These are phyloP conservation scores for Cataglyphis albicans DNA, from an alignment of 2,888 invertebrate genomes.

Conservation along the genomic window DNA sequence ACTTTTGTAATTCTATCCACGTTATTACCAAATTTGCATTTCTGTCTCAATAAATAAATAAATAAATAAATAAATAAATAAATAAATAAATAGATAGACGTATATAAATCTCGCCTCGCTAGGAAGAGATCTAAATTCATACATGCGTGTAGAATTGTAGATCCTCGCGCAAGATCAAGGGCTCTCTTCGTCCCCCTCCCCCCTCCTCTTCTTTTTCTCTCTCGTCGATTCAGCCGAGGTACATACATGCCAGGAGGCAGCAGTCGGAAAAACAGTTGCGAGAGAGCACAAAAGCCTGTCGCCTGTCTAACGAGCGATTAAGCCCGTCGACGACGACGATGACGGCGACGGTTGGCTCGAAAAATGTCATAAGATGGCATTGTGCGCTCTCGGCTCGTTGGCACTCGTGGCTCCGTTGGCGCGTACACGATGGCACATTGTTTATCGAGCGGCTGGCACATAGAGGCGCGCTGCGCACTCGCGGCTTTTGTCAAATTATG, in stretches of 20 bases:
- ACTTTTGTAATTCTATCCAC: neutral
- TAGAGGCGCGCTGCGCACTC: slow-evolving; percentile 45
- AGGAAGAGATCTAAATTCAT: slow-evolving; percentile 21
- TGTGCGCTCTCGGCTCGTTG: slow-evolving; percentile 69
- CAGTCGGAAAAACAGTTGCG: slow-evolving; percentile 72
- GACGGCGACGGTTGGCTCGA: slow-evolving; percentile 67
- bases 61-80: neutral
- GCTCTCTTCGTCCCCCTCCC: neutral
- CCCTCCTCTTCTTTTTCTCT: neutral
- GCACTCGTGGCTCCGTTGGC: slow-evolving; percentile 82
- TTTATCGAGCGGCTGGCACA: slow-evolving; percentile 79
- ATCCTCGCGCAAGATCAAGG: slow-evolving; percentile 24
- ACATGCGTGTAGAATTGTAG: neutral
- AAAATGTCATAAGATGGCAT: slow-evolving; percentile 83
- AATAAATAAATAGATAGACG: neutral
- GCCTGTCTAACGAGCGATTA: slow-evolving; percentile 81
- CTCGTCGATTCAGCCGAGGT: slow-evolving; percentile 16
- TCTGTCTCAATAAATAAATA: neutral
- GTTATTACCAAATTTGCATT: neutral
- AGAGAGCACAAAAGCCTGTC: slow-evolving; percentile 74
- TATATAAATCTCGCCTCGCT: neutral
- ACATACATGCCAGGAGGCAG: slow-evolving; percentile 15
- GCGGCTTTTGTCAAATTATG: slow-evolving; percentile 64
- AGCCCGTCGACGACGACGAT: slow-evolving; percentile 63
- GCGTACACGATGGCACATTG: slow-evolving; percentile 84